A percentile compares a stretch with the other conserved stretches of the same genome.
Evolutionary conservation across 1,140 invertebrate genomes (phyloP).

Genomic region (Dreissena polymorpha): DNA sequence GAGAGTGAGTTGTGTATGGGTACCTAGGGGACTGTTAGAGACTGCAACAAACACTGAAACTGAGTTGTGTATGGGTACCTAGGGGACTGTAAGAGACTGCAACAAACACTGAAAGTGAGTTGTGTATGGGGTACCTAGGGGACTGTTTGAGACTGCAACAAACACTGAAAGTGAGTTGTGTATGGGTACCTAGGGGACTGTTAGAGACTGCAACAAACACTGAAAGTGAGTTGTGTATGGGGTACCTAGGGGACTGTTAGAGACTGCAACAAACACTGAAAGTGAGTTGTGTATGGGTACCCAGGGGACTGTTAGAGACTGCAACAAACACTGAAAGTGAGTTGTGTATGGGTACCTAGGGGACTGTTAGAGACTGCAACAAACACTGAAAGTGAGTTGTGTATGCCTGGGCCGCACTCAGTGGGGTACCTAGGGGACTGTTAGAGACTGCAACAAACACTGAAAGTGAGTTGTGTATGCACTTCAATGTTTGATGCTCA

Average conservation of each 20-base stretch:
- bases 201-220: constrained; percentile 93
- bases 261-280: too few relatives aligned
- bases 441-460: constrained; percentile 87
- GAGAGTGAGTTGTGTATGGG: too few relatives aligned
- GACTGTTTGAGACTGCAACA: constrained; percentile 92
- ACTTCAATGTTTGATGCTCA: too few relatives aligned
- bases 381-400: too few relatives aligned
- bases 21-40: constrained; percentile 88
- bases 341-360: constrained; percentile 84
- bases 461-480: too few relatives aligned
- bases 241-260: constrained; percentile 87
- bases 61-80: too few relatives aligned
- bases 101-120: too few relatives aligned
- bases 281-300: too few relatives aligned
- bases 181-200: constrained; percentile 85
- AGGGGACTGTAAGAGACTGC: constrained; percentile 92
- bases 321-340: too few relatives aligned
- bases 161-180: too few relatives aligned
- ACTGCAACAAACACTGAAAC: too few relatives aligned
- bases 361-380: constrained; percentile 91
- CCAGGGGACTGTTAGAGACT: constrained; percentile 91
- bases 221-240: too few relatives aligned
- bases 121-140: constrained; percentile 83
- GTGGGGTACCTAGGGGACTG: constrained; percentile 84
- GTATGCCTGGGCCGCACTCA: constrained; percentile 39